Percentiles rank a stretch among this genome's conserved stretches.
phyloP scores from a whole-genome alignment of 2,113 vertebrate genomes.

The Struthio camelus region DNA sequence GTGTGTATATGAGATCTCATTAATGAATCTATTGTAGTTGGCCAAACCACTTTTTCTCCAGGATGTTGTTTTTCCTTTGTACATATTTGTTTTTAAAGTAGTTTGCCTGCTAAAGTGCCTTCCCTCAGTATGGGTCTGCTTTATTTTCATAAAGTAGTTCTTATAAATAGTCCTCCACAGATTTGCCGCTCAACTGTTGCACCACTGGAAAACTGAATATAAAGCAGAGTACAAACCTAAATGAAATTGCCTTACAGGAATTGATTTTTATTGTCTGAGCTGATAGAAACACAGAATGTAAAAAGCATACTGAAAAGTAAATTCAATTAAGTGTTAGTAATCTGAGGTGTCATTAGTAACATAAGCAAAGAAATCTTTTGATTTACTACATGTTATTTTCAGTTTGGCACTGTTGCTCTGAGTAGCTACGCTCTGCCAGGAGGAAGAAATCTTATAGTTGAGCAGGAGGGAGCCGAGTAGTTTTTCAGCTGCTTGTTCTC shows the following conservation, averaged over 20 bases:
- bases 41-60: neutral
- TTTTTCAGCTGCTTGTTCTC: neutral
- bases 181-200: neutral
- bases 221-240: neutral
- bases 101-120: neutral
- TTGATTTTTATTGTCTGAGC: slow-evolving; percentile 1
- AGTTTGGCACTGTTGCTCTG: neutral
- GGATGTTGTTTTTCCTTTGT: neutral
- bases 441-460: neutral
- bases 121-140: neutral
- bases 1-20: neutral
- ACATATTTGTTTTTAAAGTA: neutral
- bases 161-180: neutral
- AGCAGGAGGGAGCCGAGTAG: neutral
- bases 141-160: neutral
- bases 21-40: neutral
- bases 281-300: neutral
- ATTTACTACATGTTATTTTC: neutral
- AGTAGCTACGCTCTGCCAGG: neutral
- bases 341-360: neutral
- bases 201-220: neutral
- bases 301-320: slow-evolving; percentile 13
- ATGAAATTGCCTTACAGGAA: neutral
- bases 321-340: slow-evolving; percentile 4
- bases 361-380: neutral